Evolutionary conservation across 2,113 vertebrate genomes (phyloP).

Genomic region (Synodontis membranacea): DNA sequence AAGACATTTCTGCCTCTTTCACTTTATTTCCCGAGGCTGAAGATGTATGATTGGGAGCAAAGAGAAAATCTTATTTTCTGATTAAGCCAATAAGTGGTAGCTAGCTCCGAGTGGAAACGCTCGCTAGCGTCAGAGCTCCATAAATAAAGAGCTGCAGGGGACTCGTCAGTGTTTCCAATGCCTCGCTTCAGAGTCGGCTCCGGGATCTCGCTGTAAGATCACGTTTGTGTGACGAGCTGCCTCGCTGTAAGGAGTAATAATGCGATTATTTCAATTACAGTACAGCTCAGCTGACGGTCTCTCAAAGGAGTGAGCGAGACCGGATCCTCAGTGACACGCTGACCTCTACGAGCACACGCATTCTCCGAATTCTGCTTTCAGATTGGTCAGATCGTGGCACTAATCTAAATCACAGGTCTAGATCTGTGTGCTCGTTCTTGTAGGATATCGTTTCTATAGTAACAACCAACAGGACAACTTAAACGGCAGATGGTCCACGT

Average conservation of each 20-base stretch:
- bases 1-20: background rate
- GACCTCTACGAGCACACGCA: background rate
- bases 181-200: background rate
- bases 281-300: background rate
- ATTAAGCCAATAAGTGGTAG: constrained; percentile 4
- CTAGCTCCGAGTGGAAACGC: constrained; percentile 22
- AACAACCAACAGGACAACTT: background rate
- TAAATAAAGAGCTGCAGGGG: constrained; percentile 23
- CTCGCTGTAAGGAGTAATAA: background rate
- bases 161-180: constrained; percentile 32
- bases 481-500: too few relatives aligned
- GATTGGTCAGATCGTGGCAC: background rate
- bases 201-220: background rate
- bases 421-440: too few relatives aligned
- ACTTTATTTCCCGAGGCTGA: background rate
- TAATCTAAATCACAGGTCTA: background rate
- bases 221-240: background rate
- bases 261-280: background rate
- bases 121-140: constrained; percentile 38
- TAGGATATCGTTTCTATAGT: background rate
- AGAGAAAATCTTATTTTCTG: background rate
- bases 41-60: background rate
- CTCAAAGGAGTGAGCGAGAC: background rate
- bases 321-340: background rate
- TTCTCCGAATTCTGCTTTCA: background rate